Percentiles rank a stretch among this genome's conserved stretches.
Evolutionary conservation across 2,113 vertebrate species (phyloP).

Genomic region (Riparia riparia): DNA sequence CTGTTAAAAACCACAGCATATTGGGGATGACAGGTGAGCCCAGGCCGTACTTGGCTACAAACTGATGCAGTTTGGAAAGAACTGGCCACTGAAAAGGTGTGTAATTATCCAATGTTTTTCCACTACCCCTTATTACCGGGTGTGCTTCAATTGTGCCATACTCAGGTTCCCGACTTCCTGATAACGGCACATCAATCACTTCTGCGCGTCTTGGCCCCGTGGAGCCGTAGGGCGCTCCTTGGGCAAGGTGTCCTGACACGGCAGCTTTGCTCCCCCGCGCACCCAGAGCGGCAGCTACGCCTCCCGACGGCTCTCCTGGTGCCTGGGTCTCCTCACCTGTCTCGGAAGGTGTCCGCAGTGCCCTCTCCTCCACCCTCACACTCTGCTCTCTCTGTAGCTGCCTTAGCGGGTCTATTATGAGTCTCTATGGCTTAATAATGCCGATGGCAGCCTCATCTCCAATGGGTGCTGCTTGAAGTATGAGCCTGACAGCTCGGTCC

Average conservation of each 20-base stretch:
- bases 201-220: not conserved
- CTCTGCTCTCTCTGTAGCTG: not conserved
- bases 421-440: not conserved
- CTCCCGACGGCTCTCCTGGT: not conserved
- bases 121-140: not conserved
- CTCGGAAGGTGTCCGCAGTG: not conserved
- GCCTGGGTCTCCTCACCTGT: not conserved
- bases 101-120: not conserved
- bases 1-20: not conserved
- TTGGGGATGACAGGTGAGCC: not conserved
- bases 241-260: accelerated
- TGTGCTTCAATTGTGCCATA: not conserved
- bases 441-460: not conserved
- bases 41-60: not conserved
- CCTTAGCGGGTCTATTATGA: not conserved
- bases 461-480: not conserved
- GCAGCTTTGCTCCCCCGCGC: not conserved
- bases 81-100: not conserved
- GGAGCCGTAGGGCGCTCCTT: not conserved
- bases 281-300: not conserved
- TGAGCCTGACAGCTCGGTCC: not conserved
- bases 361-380: not conserved
- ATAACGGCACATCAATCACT: not conserved
- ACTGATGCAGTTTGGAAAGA: not conserved
- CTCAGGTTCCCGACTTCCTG: not conserved